Evolutionary conservation across 2,888 invertebrate genomes (phyloP).

Genomic region (Perithous albicinctus): DNA sequence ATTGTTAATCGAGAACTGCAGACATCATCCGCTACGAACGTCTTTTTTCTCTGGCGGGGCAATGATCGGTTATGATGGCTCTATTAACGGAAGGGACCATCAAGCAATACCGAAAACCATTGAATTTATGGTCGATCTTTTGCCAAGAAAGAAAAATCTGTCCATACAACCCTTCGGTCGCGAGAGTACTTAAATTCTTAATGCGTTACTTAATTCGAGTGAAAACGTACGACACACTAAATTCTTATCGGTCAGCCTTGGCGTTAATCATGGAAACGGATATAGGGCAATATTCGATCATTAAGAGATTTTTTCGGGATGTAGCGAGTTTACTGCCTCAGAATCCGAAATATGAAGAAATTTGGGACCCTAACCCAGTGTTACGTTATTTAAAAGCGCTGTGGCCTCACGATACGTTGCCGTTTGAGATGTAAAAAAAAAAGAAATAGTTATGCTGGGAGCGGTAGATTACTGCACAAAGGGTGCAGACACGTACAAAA

Average conservation of each 20-base stretch:
- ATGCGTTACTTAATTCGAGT: conserved; percentile 29
- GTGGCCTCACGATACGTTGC: not conserved
- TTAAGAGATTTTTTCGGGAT: conserved; percentile 72
- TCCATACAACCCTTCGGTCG: conserved; percentile 11
- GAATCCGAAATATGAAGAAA: conserved; percentile 67
- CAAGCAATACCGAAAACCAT: conserved; percentile 70
- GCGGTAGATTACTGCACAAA: conserved; percentile 40
- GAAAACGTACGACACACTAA: conserved; percentile 70
- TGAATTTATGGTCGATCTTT: conserved; percentile 72
- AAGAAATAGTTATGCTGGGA: conserved; percentile 34
- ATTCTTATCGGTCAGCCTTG: conserved; percentile 72
- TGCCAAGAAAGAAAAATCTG: conserved; percentile 50
- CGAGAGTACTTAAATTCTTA: conserved; percentile 38
- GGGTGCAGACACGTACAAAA: conserved; percentile 26
- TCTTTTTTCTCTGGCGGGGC: conserved; percentile 71
- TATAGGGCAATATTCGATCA: conserved; percentile 63
- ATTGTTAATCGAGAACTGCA: conserved; percentile 68
- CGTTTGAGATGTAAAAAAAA: conserved; percentile 17
- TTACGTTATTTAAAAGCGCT: conserved; percentile 19
- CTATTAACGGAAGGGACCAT: conserved; percentile 69
- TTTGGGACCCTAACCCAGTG: conserved; percentile 73
- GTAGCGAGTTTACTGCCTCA: conserved; percentile 66
- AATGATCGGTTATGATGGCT: conserved; percentile 69
- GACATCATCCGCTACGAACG: conserved; percentile 66
- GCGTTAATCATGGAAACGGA: conserved; percentile 66